Evolutionary conservation across 2,797 vertebrate genomes (phyloP).

Genomic region (Scolopax bukidnonensis): DNA sequence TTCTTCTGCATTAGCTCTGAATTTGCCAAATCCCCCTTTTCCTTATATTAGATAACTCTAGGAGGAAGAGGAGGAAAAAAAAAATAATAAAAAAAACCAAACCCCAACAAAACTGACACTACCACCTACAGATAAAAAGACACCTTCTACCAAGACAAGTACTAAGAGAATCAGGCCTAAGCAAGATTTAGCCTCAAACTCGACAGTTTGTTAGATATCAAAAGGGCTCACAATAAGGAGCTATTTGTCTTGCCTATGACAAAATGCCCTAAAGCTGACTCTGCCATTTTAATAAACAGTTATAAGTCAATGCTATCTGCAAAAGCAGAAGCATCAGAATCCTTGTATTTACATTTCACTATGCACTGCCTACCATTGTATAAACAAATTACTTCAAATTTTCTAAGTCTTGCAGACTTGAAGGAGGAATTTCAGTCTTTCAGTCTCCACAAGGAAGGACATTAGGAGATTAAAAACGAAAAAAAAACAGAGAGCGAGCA

Average conservation of each 20-base stretch:
- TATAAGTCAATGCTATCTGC: not conserved
- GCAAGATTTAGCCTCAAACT: not conserved
- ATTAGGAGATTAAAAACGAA: not conserved
- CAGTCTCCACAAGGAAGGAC: not conserved
- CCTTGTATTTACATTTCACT: slow-evolving; percentile 16
- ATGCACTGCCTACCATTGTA: not conserved
- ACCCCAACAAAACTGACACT: not conserved
- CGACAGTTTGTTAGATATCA: not conserved
- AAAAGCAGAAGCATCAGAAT: not conserved
- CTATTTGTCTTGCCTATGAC: not conserved
- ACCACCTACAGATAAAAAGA: not conserved
- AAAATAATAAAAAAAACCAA: not conserved
- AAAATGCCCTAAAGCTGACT: not conserved
- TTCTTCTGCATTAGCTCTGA: not conserved
- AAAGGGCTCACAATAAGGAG: not conserved
- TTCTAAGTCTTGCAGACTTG: not conserved
- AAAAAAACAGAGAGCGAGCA: accelerated
- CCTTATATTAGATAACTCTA: not conserved
- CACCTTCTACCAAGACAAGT: not conserved
- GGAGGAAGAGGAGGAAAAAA: not conserved
- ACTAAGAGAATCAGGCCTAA: not conserved
- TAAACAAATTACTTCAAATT: slow-evolving; percentile 8
- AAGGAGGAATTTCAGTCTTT: slow-evolving; percentile 9
- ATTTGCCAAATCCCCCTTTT: not conserved
- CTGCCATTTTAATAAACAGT: not conserved